These are phyloP conservation scores for Nesoenas mayeri DNA, from an alignment of 2,113 vertebrate genomes.

Conservation along the genomic window DNA sequence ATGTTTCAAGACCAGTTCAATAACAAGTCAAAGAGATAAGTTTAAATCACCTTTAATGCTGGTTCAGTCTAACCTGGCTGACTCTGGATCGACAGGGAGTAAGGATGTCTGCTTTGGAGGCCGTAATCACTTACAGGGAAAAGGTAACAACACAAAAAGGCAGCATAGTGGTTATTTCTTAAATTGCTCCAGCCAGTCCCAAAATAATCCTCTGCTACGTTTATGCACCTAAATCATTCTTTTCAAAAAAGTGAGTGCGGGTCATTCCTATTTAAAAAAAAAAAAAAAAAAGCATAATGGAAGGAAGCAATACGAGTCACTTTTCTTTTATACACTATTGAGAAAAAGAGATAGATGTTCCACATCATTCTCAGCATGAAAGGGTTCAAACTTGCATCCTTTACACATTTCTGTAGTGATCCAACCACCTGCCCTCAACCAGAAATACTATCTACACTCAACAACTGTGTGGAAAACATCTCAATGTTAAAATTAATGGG, in stretches of 20 bases:
- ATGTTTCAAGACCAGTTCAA: not conserved
- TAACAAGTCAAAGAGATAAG: not conserved
- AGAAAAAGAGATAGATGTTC: not conserved
- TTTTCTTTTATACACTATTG: not conserved
- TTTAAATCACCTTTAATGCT: conserved; percentile 27
- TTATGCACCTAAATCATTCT: not conserved
- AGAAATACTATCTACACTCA: not conserved
- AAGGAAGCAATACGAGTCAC: not conserved
- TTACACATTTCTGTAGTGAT: not conserved
- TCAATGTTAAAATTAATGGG: not conserved
- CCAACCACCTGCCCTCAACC: not conserved
- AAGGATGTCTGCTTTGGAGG: not conserved
- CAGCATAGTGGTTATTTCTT: not conserved
- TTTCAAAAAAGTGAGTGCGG: not conserved
- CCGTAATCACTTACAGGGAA: not conserved
- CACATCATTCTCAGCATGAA: not conserved
- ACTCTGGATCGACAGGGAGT: not conserved
- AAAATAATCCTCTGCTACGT: conserved; percentile 11
- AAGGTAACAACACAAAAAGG: not conserved
- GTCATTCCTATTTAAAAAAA: not conserved
- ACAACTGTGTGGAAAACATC: not conserved
- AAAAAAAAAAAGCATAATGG: not conserved
- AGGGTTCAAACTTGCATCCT: not conserved
- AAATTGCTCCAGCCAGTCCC: not conserved
- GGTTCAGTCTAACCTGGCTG: conserved; percentile 11